phyloP scores from a whole-genome alignment of 2,797 vertebrate species.

The Rhinoraja longicauda region DNA sequence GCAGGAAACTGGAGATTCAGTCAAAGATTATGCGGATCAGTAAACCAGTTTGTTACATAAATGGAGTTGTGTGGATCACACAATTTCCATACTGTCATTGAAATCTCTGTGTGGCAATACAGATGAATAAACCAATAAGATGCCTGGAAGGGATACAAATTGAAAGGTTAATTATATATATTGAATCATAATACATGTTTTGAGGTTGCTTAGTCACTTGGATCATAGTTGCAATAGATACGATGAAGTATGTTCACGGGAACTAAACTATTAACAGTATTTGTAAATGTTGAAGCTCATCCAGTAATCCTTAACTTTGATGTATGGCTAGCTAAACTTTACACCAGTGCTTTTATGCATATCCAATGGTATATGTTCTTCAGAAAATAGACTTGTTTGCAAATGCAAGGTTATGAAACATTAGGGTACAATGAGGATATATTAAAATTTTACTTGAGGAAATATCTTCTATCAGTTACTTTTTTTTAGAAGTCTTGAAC shows the following conservation, averaged over 20 bases:
- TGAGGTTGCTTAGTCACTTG: too few species aligned
- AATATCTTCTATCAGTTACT: neutral
- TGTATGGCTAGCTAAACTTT: neutral
- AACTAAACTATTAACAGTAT: neutral
- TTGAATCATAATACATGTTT: neutral
- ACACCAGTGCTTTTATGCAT: neutral
- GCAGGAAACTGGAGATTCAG: neutral
- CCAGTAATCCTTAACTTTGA: conserved; percentile 5
- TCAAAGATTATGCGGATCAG: neutral
- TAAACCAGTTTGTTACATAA: neutral
- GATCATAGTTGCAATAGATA: neutral
- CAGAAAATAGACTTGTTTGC: neutral
- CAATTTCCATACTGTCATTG: neutral
- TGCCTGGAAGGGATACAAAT: neutral
- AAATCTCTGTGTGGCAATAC: neutral
- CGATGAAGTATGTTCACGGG: neutral
- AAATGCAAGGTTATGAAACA: neutral
- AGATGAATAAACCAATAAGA: neutral
- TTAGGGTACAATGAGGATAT: neutral
- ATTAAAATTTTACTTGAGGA: conserved; percentile 4
- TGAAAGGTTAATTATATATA: neutral
- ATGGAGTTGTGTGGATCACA: neutral
- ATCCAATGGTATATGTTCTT: neutral
- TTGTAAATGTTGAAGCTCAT: neutral
- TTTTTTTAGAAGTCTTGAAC: neutral